Evolutionary conservation across 2,113 vertebrate species (phyloP).

Genomic region (Microtus oregoni): DNA sequence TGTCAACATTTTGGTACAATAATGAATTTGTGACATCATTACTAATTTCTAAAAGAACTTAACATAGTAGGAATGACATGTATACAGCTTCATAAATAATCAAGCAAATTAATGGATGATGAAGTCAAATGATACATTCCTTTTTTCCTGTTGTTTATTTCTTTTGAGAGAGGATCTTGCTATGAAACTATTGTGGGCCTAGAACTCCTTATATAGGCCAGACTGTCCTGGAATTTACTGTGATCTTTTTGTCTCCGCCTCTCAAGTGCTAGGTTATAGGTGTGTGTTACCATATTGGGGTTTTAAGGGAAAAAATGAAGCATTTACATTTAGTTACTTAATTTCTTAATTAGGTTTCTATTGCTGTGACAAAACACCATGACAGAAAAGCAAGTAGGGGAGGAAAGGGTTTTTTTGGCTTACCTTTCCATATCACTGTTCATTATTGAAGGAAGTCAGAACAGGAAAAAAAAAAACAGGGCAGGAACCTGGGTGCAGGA

Average conservation of each 20-base stretch:
- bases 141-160: background rate
- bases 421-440: background rate
- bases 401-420: background rate
- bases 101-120: slow-evolving; percentile 32
- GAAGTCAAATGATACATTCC: background rate
- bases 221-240: background rate
- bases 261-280: background rate
- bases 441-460: background rate
- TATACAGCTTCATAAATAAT: slow-evolving; percentile 14
- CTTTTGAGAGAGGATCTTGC: background rate
- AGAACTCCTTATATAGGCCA: background rate
- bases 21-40: background rate
- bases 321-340: background rate
- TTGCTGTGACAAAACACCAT: background rate
- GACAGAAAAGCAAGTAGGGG: background rate
- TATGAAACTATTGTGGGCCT: background rate
- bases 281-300: background rate
- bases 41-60: background rate
- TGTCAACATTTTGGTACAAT: slow-evolving; percentile 35
- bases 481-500: background rate
- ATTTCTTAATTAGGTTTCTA: background rate
- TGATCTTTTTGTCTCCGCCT: background rate
- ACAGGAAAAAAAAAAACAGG: background rate
- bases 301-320: background rate
- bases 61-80: background rate